phyloP scores from a whole-genome alignment of 2,797 vertebrate genomes.

The Coilia nasus region DNA sequence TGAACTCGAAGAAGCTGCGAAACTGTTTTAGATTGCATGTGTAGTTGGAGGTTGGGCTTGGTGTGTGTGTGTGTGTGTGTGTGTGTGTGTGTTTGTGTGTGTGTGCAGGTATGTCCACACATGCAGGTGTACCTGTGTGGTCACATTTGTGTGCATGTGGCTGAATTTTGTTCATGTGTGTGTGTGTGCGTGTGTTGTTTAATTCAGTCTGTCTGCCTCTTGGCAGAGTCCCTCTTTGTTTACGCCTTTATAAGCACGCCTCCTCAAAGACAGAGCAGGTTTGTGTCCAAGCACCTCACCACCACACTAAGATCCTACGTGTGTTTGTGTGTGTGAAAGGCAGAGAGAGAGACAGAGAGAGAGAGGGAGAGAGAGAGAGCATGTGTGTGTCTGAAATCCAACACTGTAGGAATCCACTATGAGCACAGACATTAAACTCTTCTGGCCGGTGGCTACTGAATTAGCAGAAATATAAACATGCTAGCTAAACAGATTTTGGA shows the following conservation, averaged over 20 bases:
- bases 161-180: neutral
- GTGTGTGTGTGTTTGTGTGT: constrained; percentile 1
- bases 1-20: constrained; percentile 27
- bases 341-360: constrained; percentile 19
- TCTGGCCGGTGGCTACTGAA: too few relatives aligned
- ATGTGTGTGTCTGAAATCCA: too few relatives aligned
- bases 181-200: neutral
- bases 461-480: too few relatives aligned
- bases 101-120: neutral
- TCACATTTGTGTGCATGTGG: neutral
- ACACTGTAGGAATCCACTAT: too few relatives aligned
- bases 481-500: too few relatives aligned
- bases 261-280: neutral
- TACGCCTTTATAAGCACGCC: too few relatives aligned
- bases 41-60: neutral
- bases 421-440: too few relatives aligned
- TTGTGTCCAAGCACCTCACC: neutral
- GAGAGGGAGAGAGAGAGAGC: neutral
- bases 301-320: constrained; percentile 5
- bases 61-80: constrained; percentile 28
- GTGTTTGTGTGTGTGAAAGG: constrained; percentile 37
- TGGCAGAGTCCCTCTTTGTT: too few relatives aligned
- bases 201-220: too few relatives aligned
- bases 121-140: neutral
- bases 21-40: constrained; percentile 29